A percentile compares a stretch with the other conserved stretches of the same genome.
Evolutionary conservation across 2,888 invertebrate species (phyloP).

Genomic region (Mesopsocus fuscifrons): DNA sequence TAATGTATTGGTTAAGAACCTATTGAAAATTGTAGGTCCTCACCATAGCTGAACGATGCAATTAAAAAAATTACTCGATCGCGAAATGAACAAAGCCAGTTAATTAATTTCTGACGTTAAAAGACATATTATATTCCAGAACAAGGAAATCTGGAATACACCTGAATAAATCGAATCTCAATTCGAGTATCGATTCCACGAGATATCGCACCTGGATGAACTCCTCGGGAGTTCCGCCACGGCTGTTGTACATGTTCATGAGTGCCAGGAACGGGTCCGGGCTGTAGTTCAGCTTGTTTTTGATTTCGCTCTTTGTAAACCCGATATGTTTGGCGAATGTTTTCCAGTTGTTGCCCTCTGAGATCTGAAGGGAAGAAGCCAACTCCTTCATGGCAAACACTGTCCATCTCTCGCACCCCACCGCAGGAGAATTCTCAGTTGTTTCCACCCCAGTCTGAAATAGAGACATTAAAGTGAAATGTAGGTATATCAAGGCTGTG

Average conservation of each 20-base stretch:
- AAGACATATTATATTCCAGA: no score
- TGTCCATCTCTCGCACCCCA: slow-evolving; percentile 18
- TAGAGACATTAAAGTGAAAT: no score
- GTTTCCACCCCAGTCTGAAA: slow-evolving; percentile 13
- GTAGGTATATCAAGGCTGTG: no score
- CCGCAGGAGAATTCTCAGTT: slow-evolving; percentile 10
- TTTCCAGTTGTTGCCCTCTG: slow-evolving; percentile 20
- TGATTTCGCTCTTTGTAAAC: slow-evolving; percentile 20
- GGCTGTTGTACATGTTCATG: slow-evolving; percentile 17
- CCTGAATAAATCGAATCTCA: no score
- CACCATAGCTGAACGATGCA: no score
- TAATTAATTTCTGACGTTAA: no score
- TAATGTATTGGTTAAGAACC: no score
- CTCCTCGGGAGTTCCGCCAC: slow-evolving; percentile 21
- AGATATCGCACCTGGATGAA: slow-evolving; percentile 20
- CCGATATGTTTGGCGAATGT: slow-evolving; percentile 20
- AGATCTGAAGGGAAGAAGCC: slow-evolving; percentile 19
- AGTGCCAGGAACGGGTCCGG: slow-evolving; percentile 19
- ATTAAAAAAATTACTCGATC: no score
- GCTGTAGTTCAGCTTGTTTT: slow-evolving; percentile 16
- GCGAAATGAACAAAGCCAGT: no score
- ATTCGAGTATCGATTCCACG: no score
- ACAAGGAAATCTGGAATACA: no score
- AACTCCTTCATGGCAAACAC: slow-evolving; percentile 19
- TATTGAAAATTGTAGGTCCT: no score